Evolutionary conservation across 2,888 invertebrate species (phyloP), one percentile per base, ranked within the genome.

Genomic region (Axea sp.): DNA sequence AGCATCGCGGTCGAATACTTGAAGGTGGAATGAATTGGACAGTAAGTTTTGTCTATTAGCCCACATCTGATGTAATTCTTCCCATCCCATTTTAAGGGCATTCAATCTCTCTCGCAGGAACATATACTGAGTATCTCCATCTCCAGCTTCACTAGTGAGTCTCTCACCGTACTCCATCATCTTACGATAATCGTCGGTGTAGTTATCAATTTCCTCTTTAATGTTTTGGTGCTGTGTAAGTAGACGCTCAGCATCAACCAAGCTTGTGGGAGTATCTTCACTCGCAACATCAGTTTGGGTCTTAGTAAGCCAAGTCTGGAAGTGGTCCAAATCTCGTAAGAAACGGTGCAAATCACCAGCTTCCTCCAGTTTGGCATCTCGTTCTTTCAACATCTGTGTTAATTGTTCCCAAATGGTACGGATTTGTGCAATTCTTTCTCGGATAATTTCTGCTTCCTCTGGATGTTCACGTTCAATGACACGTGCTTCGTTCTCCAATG

Each of bases 161-260:
- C 95, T 93, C 88, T 98, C 98, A 31, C 99, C 99, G 85, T 99
- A 99, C 85, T 98, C 98, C 95, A 99, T 99, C 98, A 99, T 99
- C 90, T 96, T 96, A 82, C 95, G 95, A 86, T 98, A 99, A 88
- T 99, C 99, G 83, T 98, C 97, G 53, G 95, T 97, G 89, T 99
- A 99, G 86, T 98, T 99, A 88, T 99, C 98, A 82, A 99, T 99
- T 90, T 99, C 99, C 87, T 99, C 99, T 86, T 96, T 94, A 86
- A 99, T 97, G 79, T 96, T 96, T 89, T 98, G 97, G 90, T 99
- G 99, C 88, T 99, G 98, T 41, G 96, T 96, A 39, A 99, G 90
- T 9, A 99, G 90, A 86, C 97, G 96, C 88, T 99, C 99, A 6
- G 99, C 99, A 86, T 99, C 99, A 3, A 97, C 93, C 83, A 98